Conservation (phyloP, 2,113 vertebrate genomes). For the Larimichthys crocea region DNA sequence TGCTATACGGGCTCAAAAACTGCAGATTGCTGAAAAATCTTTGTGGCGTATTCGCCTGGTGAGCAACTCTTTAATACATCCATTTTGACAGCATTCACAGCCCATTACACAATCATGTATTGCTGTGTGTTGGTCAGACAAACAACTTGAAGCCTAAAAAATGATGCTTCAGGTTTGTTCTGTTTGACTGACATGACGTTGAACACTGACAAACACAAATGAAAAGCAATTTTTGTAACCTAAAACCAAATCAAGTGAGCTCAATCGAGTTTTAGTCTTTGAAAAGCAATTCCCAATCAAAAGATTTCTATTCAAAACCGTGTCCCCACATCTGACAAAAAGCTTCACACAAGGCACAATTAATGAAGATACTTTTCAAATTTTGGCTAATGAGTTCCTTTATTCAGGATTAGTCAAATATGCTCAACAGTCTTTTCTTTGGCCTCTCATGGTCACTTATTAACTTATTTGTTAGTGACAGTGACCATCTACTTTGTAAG, state of each 20-base stretch:
- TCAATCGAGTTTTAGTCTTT: neutral
- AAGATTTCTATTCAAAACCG: neutral
- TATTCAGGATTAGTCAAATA: constrained; percentile 17
- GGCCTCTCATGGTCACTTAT: neutral
- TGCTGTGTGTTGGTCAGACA: neutral
- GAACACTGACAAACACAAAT: neutral
- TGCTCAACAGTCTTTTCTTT: neutral
- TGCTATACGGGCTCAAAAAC: neutral
- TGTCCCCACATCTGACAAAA: neutral
- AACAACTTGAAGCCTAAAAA: neutral
- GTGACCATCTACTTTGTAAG: constrained; percentile 13
- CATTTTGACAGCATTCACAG: neutral
- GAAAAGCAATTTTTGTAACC: neutral
- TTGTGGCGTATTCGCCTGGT: neutral
- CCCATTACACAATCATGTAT: neutral
- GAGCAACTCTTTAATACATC: neutral
- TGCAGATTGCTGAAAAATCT: neutral
- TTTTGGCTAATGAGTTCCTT: constrained; percentile 11
- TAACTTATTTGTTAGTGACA: constrained; percentile 21
- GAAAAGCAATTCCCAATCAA: neutral
- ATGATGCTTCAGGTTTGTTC: neutral
- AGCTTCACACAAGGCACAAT: neutral
- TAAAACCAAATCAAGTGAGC: neutral
- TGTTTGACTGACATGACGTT: neutral
- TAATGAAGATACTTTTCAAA: constrained; percentile 20